Base-by-base conservation (phyloP, 2,113 vertebrate genomes). In the Grallaria varia region DNA sequence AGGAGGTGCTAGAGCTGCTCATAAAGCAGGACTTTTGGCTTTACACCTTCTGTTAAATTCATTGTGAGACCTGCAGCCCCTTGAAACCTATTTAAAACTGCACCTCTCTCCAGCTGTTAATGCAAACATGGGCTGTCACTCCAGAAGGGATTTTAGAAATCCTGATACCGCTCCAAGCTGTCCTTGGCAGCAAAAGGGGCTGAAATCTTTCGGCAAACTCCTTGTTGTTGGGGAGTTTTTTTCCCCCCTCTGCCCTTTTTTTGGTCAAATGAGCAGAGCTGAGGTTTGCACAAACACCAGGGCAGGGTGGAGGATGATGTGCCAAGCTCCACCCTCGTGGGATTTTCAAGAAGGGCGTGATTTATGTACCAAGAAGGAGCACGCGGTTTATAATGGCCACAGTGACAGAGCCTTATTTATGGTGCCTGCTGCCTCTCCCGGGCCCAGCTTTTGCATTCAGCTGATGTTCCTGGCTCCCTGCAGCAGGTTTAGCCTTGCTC, bases 161-260 rank as follows among this genome's bases (percentile, higher is more conserved):
- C 52, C 44, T 74, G 39, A 11, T 52, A 25, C 8, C 63, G 45
- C 53, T 75, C 27, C 27, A 45, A 86, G 39, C 53, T 82, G 74
- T 53, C 53, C 60, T 81, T 50, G 1, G 0, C 42, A 74, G 66
- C 74, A 84, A 47, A 76, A 24, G 18, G 47, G 64, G 81, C 53
- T 39, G 67, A 62, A 89, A n/a, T 30, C 14, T 89, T 84, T 37
- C 20, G 33, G 50, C 21, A 24, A 42, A 23, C 30, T 64, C 19
- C 9, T 53, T 0, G 0, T 8, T 27, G 30, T 5, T 47, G 30
- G 35, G 15, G 10, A 27, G 35, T 60, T 0, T 8, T 20, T 8
- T 31, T 17, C 27, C 6, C 3, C 9, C 10, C 22, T 23, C 12
- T n/a, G 5, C 18, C 14, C 2, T 59, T 56, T 37, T 39, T 56